Base-by-base conservation (phyloP, 2,797 vertebrate genomes). In the Crossoptilon crossoptilon region DNA sequence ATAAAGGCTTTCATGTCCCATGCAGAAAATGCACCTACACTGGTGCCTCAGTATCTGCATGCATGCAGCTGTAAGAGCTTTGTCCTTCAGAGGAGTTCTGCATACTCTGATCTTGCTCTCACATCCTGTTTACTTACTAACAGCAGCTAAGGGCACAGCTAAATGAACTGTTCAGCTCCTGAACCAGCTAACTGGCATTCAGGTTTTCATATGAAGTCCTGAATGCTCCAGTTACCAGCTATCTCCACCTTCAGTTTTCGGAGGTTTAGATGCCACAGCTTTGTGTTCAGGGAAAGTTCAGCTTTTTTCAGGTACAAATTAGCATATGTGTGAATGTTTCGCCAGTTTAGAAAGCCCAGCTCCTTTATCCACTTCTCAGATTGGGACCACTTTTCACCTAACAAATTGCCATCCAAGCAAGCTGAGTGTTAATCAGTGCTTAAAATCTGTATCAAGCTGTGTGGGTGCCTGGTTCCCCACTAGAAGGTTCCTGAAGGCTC, bases 211-310 rank as follows among this genome's bases (percentile, higher is more conserved):
- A 31, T 44, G 6, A 15, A 49, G 26, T 63, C n/a, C 31, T 46
- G 3, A 4, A 1, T 9, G 15, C 21, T n/a, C 23, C 9, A 1
- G 4, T 2, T 73, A 13, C 26, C 11, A 12, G n/a, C 19, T 16
- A 24, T 18, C 55, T 69, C 53, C 26, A 14, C 37, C 46, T 53
- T 8, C 14, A 46, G 29, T 21, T 46, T 84, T 51, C 14, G 66
- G 55, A 49, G 27, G 29, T 22, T 66, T 44, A 60, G 9, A 68
- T 58, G 44, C 21, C 43, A 64, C 46, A 16, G 39, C 41, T 69
- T 39, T 48, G 31, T n/a, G 39, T 31, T 16, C 22, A 27, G 21
- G 17, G 1, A 15, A 39, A 29, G 33, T 46, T 80, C n/a, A 6
- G 17, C 27, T 16, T 62, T 41, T 16, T 64, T 75, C 44, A 12